Evolutionary conservation across 2,113 vertebrate species (phyloP).

Genomic region (Electrona antarctica): DNA sequence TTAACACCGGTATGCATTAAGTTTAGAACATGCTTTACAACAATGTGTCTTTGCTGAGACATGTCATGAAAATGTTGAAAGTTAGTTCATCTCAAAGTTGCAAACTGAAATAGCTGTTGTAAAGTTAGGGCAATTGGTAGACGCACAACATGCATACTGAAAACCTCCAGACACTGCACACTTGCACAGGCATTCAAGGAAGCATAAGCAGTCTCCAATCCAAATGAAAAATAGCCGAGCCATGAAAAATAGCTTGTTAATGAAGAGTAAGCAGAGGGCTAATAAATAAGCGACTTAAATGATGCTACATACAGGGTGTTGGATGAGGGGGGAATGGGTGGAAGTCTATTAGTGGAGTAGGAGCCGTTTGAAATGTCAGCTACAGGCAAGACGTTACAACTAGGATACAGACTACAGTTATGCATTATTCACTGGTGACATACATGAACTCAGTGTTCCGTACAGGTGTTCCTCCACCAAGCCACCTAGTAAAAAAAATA

Average conservation of each 20-base stretch:
- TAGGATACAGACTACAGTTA: constrained; percentile 6
- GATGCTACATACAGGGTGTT: constrained; percentile 5
- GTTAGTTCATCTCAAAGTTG: constrained; percentile 12
- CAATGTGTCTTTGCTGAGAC: constrained; percentile 3
- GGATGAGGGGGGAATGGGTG: constrained; percentile 33
- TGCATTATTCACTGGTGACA: constrained; percentile 71
- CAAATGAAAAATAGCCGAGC: constrained; percentile 7
- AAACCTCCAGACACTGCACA: neutral
- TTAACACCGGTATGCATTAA: neutral
- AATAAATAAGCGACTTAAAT: constrained; percentile 12
- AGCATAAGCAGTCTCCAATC: neutral
- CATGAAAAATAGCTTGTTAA: constrained; percentile 10
- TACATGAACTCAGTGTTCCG: constrained; percentile 90
- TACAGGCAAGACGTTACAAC: constrained; percentile 42
- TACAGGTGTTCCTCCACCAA: constrained; percentile 86
- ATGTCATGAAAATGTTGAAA: constrained; percentile 11
- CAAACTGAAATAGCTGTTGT: neutral
- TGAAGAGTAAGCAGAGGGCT: neutral
- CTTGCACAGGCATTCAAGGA: constrained; percentile 43
- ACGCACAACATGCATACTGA: constrained; percentile 23
- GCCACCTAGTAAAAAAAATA: constrained; percentile 88
- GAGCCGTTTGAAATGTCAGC: constrained; percentile 5
- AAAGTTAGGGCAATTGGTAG: constrained; percentile 8
- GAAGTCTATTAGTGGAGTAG: constrained; percentile 10
- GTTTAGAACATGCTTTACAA: too few species aligned